These are phyloP conservation scores for Andrena bicolor DNA, from an alignment of 2,888 invertebrate genomes.

Conservation along the genomic window DNA sequence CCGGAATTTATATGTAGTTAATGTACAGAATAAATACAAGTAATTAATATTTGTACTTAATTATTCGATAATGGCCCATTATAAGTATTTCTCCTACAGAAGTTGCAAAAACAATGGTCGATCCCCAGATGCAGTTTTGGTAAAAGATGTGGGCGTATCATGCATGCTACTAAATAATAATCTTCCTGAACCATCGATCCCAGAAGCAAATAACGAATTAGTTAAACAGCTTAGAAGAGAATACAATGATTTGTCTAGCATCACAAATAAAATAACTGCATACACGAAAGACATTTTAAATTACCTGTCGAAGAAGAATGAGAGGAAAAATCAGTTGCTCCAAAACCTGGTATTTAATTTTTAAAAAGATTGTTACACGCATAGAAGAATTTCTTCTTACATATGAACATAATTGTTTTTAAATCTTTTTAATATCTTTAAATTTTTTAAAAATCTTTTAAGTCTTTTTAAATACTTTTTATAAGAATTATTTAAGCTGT, in stretches of 20 bases:
- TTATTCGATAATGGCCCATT: too few species aligned
- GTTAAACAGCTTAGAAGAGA: constrained; percentile 69
- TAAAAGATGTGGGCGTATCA: constrained; percentile 74
- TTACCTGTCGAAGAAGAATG: constrained; percentile 57
- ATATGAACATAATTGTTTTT: background rate
- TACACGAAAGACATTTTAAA: constrained; percentile 74
- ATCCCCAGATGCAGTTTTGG: constrained; percentile 68
- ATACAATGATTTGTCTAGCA: constrained; percentile 71
- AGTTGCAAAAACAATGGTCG: constrained; percentile 59
- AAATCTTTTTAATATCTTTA: background rate
- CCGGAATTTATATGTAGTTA: background rate
- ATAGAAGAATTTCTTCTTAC: background rate
- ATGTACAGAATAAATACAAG: background rate
- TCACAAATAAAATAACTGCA: constrained; percentile 71
- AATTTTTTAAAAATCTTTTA: background rate
- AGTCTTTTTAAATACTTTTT: background rate
- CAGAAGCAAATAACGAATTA: constrained; percentile 62
- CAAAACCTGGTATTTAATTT: constrained; percentile 44
- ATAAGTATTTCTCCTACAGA: constrained; percentile 22
- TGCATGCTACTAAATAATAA: constrained; percentile 63
- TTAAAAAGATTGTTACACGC: background rate
- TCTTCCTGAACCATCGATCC: constrained; percentile 20
- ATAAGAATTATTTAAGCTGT: background rate
- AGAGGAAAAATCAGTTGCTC: constrained; percentile 35
- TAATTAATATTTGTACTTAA: too few species aligned